Evolutionary conservation across 2,113 vertebrate species (phyloP), one percentile per base, ranked within the genome.

Genomic region (Phalacrocorax carbo): DNA sequence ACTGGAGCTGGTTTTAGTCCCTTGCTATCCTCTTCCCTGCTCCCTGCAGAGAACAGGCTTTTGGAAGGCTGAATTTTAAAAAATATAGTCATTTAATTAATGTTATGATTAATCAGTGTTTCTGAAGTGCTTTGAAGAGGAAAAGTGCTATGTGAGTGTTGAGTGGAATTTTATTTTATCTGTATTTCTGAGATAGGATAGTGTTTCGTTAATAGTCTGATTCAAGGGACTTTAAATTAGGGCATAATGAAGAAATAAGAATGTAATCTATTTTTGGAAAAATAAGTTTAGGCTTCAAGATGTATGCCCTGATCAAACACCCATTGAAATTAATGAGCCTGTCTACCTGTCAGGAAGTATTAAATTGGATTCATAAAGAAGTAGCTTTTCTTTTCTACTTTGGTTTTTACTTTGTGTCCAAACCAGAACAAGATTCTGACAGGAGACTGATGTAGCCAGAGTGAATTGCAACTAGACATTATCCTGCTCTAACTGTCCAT

Each of bases 51-150:
- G 94, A 93, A 89, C 0, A 91, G 78, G 87, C 54, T 94, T 88
- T 78, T 93, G 75, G 62, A 87, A 90, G 62, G 55, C 36, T 86
- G 42, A 82, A 64, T 82, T 88, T 93, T 22, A 15, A 92, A 83
- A 96, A 78, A 79, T 32, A 82, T 13, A 86, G 71, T 54, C 1
- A 0, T 95, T 91, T 95, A 97, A 97, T 95, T 94, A 95, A 91
- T 94, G 75, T 54, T 81, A 91, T 80, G 89, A 96, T 96, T 94
- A 95, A 97, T 95, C 93, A 96, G 82, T 91, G 57, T 76, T 95
- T 90, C 91, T 96, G 77, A 94, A 97, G 65, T 83, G 84, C 93
- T 95, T 91, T 95, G 95, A 97, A 89, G 93, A 93, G 73, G 70
- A 82, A 91, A 95, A 95, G 51, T 32, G 29, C 55, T 82, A 81